Base-by-base conservation (phyloP, 2,888 invertebrate genomes). In the Arrhopalites spinosus region DNA sequence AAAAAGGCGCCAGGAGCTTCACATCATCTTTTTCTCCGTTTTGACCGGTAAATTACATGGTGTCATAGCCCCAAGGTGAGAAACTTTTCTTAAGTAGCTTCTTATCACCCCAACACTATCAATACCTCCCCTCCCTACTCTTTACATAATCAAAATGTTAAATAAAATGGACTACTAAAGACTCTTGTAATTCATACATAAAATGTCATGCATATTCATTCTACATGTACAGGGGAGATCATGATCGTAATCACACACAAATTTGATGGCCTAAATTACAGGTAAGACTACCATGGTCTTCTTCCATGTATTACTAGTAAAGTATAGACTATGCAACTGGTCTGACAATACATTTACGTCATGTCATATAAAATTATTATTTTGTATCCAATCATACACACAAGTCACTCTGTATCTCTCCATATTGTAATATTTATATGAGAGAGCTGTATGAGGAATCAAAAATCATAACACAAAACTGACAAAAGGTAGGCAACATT, bases 21-120 rank as follows among this genome's bases (percentile, higher is more conserved):
- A 56, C 69, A 61, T 73, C 69, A 63, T 61, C 75, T 59, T 59
- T n/a, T n/a, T 59, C 74, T 67, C 59, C 61, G 74, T 72, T 74
- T 77, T 77, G 77, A 77, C 69, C 77, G 69, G 59, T 74, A 77
- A 77, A 77, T 77, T 77, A 77, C 74, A 77, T 23, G 69, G 66
- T 76, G 78, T 78, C 75, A 78, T 74, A 75, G 69, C 68, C 74
- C 11, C 67, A 64, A 75, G 71, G 59, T 59, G 64, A 69, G 43
- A 70, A 53, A 67, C 67, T 70, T 74, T 27, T 17, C 69, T 75
- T 78, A 76, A 76, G 75, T 75, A 78, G 78, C 75, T 72, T 69
- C 74, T 68, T 74, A 66, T 61, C 29, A 17, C 2, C 27, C 63
- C 63, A 63, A 63, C 30, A 63, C 23, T 63, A 29, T 63, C 59